Evolutionary conservation across 37 sponge, comb jelly and placozoan species (phyloP).

Genomic region (Axinella damicornis): DNA sequence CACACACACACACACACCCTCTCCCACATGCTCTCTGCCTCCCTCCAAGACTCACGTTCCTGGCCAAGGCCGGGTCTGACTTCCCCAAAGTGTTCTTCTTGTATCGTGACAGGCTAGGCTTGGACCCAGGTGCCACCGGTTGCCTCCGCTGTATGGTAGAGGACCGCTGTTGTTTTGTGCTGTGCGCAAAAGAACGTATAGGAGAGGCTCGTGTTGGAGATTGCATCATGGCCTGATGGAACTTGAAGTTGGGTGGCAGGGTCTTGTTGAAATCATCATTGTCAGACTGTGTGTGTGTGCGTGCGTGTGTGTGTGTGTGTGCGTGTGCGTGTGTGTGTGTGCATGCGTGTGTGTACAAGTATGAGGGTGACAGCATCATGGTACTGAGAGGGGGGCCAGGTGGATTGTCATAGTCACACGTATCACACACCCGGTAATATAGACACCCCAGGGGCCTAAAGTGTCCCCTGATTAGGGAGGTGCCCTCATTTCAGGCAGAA

Average conservation of each 20-base stretch:
- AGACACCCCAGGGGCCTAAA: too few relatives aligned
- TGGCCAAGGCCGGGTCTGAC: conserved; percentile 52
- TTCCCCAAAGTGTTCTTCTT: conserved; percentile 27
- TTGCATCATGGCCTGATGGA: conserved; percentile 21
- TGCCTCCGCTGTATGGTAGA: conserved; percentile 56
- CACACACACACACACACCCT: too few relatives aligned
- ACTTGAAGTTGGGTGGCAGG: conserved; percentile 71
- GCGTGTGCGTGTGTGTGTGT: conserved; percentile 29
- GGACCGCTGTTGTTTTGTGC: background rate
- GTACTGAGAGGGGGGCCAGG: too few relatives aligned
- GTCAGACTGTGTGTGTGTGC: conserved; percentile 45
- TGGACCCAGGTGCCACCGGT: conserved; percentile 39
- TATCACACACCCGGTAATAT: too few relatives aligned
- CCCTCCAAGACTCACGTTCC: conserved; percentile 20
- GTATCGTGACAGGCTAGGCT: conserved; percentile 39
- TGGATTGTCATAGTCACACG: too few relatives aligned
- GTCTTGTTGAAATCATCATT: conserved; percentile 79
- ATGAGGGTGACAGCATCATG: too few relatives aligned
- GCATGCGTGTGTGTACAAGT: conserved; percentile 12
- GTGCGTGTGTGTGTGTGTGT: conserved; percentile 39
- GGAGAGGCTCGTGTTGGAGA: conserved; percentile 43
- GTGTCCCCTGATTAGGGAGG: too few relatives aligned
- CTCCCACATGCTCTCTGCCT: background rate
- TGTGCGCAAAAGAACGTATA: conserved; percentile 25
- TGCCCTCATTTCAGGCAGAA: too few relatives aligned